Evolutionary conservation across 2,888 invertebrate genomes (phyloP), one percentile per base, ranked within the genome.

Genomic region (Lasioglossum vierecki): DNA sequence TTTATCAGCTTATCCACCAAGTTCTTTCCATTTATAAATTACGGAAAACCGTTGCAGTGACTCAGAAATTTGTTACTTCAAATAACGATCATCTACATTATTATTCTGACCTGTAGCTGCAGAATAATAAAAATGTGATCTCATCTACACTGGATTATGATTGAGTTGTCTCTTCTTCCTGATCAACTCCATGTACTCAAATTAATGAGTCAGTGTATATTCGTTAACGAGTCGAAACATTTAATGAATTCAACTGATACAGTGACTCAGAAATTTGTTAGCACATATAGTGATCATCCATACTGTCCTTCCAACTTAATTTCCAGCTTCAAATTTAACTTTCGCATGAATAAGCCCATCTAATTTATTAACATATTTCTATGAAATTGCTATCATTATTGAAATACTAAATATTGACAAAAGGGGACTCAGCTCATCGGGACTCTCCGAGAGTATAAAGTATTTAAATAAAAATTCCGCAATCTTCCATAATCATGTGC

Each of bases 1-100:
- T 39, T 11, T 11, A 68, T 68, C 18, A 68, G 11, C 11, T 68
- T 41, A 41, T 41, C 39, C n/a, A 68, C 68, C 39, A 41, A 68
- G 4, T n/a, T 68, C 22, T n/a, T 68, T 68, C 68, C 68, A 41
- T n/a, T 22, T 39, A 66, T 68, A 39, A 35, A 9, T n/a, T 68
- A 39, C 39, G 4, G 22, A 39, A 39, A 66, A 66, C 35, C 39
- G 35, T 22, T 35, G 22, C 68, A 68, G 22, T 41, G 68, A 68
- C 68, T 68, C 68, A 68, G 11, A 39, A 68, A 68, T 68, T 41
- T 68, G 68, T 68, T 39, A 68, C 39, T 68, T 1, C 9, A 41
- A 68, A 68, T 11, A 68, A 39, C 5, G 9, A 68, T n/a, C 8
- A 11, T 39, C 11, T 11, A 68, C 35, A 35, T 66, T 66, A 18